Conservation (phyloP, 2,113 vertebrate genomes). For the Perca schrenkii region DNA sequence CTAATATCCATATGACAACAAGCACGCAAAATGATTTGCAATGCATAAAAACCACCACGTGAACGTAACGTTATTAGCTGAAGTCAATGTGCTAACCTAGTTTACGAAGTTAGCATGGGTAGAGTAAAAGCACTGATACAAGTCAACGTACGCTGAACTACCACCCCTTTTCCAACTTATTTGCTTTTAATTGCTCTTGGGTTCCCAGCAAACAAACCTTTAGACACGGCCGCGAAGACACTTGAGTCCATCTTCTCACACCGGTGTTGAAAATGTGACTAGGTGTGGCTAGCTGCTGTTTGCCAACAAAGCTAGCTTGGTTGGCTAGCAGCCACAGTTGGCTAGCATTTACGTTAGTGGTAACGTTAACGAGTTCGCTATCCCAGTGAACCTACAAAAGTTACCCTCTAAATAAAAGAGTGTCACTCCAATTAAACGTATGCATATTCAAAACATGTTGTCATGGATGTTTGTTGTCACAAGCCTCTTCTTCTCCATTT, state of each 20-base stretch:
- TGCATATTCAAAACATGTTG: background rate
- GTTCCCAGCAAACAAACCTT: constrained; percentile 50
- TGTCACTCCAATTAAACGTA: background rate
- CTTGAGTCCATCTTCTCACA: constrained; percentile 54
- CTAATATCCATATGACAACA: background rate
- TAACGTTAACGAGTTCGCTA: no score
- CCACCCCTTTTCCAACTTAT: background rate
- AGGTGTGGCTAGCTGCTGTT: constrained; percentile 25
- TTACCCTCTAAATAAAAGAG: background rate
- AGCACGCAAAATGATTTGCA: no score
- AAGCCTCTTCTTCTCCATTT: constrained; percentile 12
- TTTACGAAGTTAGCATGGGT: constrained; percentile 6
- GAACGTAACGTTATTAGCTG: background rate
- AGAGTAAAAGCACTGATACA: background rate
- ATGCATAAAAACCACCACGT: background rate
- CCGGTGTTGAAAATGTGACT: constrained; percentile 25
- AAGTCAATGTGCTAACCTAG: background rate
- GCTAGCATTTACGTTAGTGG: background rate
- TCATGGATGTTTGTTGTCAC: constrained; percentile 4
- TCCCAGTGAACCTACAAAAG: background rate
- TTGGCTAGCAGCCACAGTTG: background rate
- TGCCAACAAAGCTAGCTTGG: constrained; percentile 1
- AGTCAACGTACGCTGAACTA: background rate
- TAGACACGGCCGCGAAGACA: constrained; percentile 1
- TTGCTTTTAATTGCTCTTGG: accelerated